A percentile compares a stretch with the other conserved stretches of the same genome.
phyloP scores from a whole-genome alignment of 2,888 invertebrate genomes.

The Hydropsyche betteni region DNA sequence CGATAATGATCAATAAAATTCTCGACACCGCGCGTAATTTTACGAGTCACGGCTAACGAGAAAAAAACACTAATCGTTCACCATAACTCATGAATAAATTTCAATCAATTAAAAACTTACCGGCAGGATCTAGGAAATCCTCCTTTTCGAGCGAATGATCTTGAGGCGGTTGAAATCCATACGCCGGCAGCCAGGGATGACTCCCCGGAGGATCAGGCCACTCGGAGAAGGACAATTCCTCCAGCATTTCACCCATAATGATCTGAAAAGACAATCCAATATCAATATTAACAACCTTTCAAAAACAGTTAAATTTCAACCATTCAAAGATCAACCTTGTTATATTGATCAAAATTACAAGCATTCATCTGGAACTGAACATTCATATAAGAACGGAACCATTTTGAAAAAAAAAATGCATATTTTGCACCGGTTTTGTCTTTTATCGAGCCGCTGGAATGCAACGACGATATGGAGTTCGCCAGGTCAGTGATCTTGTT shows the following conservation, averaged over 20 bases:
- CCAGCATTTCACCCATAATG: slow-evolving; percentile 57
- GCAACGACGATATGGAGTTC: slow-evolving; percentile 35
- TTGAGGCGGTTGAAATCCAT: slow-evolving; percentile 77
- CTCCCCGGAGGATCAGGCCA: slow-evolving; percentile 76
- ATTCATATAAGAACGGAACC: too few species aligned
- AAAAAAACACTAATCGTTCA: too few species aligned
- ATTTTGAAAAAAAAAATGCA: too few species aligned
- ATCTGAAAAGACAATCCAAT: slow-evolving; percentile 38
- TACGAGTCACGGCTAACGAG: too few species aligned
- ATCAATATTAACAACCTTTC: too few species aligned
- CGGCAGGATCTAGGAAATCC: slow-evolving; percentile 72
- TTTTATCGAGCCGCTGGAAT: slow-evolving; percentile 18
- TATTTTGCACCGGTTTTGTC: not conserved
- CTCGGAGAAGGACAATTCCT: slow-evolving; percentile 72
- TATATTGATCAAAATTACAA: too few species aligned
- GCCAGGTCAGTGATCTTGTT: slow-evolving; percentile 42
- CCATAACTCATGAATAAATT: too few species aligned
- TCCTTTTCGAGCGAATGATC: slow-evolving; percentile 71
- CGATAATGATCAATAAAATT: too few species aligned
- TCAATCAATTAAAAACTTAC: slow-evolving; percentile 59
- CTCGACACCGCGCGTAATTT: too few species aligned
- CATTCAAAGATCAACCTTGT: too few species aligned
- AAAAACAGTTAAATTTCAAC: too few species aligned
- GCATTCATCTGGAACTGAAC: too few species aligned
- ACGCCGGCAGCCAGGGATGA: slow-evolving; percentile 82